phyloP scores from a whole-genome alignment of 2,113 vertebrate genomes.

The Engraulis encrasicolus region DNA sequence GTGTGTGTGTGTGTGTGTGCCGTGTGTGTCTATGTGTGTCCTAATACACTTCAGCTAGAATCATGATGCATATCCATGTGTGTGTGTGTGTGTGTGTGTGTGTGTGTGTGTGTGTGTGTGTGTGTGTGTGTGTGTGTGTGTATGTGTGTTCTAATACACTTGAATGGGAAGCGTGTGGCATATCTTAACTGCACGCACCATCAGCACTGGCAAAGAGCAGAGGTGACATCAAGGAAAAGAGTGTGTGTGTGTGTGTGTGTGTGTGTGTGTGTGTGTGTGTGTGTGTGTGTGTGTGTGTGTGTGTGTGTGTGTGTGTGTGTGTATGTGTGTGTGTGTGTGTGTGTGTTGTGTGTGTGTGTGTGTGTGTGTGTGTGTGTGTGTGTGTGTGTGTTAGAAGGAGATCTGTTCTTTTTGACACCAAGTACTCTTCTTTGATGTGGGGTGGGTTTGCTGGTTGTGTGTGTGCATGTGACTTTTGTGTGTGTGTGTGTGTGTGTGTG shows the following conservation, averaged over 20 bases:
- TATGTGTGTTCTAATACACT: too few relatives aligned
- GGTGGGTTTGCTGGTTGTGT: too few relatives aligned
- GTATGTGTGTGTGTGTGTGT: constrained; percentile 2
- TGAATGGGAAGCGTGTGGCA: too few relatives aligned
- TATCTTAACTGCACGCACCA: too few relatives aligned
- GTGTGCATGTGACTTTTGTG: background rate
- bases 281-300: background rate
- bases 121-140: too few relatives aligned
- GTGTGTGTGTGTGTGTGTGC: background rate
- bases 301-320: background rate
- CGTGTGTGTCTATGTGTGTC: background rate
- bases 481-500: background rate
- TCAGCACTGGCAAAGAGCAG: too few relatives aligned
- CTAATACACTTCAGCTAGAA: too few relatives aligned
- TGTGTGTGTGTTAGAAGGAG: background rate
- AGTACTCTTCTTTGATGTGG: too few relatives aligned
- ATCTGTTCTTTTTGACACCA: too few relatives aligned
- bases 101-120: too few relatives aligned
- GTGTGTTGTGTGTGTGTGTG: background rate
- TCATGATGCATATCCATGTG: background rate
- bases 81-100: background rate
- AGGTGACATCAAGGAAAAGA: too few relatives aligned
- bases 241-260: too few relatives aligned
- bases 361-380: background rate
- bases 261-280: background rate